Evolutionary conservation across 2,797 vertebrate genomes (phyloP), one percentile per base, ranked within the genome.

Genomic region (Enoplosus armatus): DNA sequence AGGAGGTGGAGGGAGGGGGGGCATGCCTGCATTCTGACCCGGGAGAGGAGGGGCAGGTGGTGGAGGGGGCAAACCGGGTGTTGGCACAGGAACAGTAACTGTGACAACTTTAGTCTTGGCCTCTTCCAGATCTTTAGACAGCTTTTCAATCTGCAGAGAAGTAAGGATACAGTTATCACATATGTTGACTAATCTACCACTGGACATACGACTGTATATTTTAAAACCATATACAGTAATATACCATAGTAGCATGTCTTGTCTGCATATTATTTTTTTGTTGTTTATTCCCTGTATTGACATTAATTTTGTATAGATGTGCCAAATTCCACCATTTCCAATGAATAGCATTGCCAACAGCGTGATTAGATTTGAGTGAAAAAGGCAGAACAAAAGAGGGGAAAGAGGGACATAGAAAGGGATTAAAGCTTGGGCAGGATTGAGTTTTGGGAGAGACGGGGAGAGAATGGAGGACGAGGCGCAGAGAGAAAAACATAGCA

Each of bases 111-210:
- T 95, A 12, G 87, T 95, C 89, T 95, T 95, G 55, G 95, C 93
- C 72, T 96, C 95, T 89, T 97, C 94, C 66, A 97, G 92, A 41
- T 97, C 96, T 85, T 96, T 95, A 14, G 94, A 94, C 41, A 98
- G 84, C 72, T 94, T 94, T 65, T 96, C 93, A 84, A 95, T 87
- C 97, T 97, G 84, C 20, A 83, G 6, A 68, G 31, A 72, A 70
- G 70, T 18, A 29, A 22, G 43, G 5, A 77, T 8, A 60, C 6
- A 64, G 12, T 47, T 12, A 39, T 61, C 29, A 81, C 10, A 22
- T 45, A 72, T n/a, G 43, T 20, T 16, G 7, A 62, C 51, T 8
- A 27, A 26, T 51, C 15, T 33, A 31, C 18, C n/a, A 31, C 5
- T 24, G 6, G 3, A 45, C 9, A 50, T 41, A 72, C 35, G 2